Evolutionary conservation across 2,888 invertebrate genomes (phyloP), one percentile per base, ranked within the genome.

Genomic region (Leucozona laternaria): DNA sequence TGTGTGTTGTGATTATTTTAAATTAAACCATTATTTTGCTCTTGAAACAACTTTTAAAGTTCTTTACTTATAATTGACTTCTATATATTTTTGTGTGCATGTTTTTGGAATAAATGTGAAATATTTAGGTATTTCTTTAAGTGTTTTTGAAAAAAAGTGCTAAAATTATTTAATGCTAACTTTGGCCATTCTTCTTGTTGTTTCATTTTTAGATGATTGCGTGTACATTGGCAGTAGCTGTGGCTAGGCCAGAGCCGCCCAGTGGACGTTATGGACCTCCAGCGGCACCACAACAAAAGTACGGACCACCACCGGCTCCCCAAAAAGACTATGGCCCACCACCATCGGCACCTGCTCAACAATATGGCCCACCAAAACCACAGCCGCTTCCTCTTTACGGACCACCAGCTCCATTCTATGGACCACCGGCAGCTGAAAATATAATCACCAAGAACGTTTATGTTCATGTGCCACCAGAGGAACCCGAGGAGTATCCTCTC

Each of bases 391-490:
- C 92, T 5, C 72, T 88, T 10, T 93, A 93, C 72, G 91, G 92
- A 1, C 91, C 92, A 60, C 92, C 92, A 3, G 90, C 92, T 13
- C 89, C 90, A 40, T 90, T 91, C 88, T 93, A 92, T 88, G 93
- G 92, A 0, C 92, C 92, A 71, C 92, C 92, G 4, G 87, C 89
- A 2, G 90, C 89, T 4, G 90, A 91, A 85, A 89, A 91, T 5
- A 88, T 92, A 37, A 90, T 93, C 40, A 93, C 93, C 22, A 93
- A 93, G 88, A 93, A 93, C 81, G 92, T 93, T 60, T 94, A 94
- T 89, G 94, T 94, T 5, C 94, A 94, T 90, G 93, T 94, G 31
- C 94, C 94, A 50, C 94, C 94, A 80, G 93, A 93, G 91, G 94
- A 94, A 89, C 93, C 93, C 3, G 92, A 92, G 76, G 89, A 91